Conservation (phyloP, 35 echinoderm and acorn worm genomes). For the Amphiura filiformis region DNA sequence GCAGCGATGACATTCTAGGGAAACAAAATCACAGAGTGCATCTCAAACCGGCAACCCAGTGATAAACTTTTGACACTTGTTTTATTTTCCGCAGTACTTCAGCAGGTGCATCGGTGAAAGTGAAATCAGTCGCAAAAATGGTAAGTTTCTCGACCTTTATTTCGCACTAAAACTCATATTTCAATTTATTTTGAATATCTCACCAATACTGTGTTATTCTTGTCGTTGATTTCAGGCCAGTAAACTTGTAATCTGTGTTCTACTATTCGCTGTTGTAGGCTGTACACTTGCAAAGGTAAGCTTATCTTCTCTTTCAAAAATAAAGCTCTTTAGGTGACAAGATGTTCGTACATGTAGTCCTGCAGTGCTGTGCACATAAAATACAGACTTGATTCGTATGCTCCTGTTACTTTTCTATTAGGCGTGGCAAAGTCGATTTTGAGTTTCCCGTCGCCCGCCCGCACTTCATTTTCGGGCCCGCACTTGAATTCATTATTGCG, state of each 20-base stretch:
- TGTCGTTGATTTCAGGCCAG: not conserved
- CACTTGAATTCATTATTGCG: no score
- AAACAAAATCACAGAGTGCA: no score
- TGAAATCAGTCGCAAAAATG: not conserved
- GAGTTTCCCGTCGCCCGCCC: no score
- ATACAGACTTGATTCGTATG: no score
- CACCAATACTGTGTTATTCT: not conserved
- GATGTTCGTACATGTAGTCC: no score
- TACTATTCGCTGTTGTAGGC: not conserved
- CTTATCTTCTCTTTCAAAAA: no score
- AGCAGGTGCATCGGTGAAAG: not conserved
- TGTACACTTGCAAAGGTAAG: not conserved
- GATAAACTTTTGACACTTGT: not conserved
- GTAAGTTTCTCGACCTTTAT: not conserved
- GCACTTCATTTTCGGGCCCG: no score
- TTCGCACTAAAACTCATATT: not conserved
- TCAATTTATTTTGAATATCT: not conserved
- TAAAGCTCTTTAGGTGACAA: no score
- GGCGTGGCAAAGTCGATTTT: no score
- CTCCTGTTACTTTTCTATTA: no score
- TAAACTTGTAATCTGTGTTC: not conserved
- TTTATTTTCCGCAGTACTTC: not conserved
- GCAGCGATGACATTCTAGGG: no score
- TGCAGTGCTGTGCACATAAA: no score
- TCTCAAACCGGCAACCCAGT: not conserved